phyloP scores from a whole-genome alignment of 37 sponge, comb jelly and placozoan species.

The Ephydatia muelleri region DNA sequence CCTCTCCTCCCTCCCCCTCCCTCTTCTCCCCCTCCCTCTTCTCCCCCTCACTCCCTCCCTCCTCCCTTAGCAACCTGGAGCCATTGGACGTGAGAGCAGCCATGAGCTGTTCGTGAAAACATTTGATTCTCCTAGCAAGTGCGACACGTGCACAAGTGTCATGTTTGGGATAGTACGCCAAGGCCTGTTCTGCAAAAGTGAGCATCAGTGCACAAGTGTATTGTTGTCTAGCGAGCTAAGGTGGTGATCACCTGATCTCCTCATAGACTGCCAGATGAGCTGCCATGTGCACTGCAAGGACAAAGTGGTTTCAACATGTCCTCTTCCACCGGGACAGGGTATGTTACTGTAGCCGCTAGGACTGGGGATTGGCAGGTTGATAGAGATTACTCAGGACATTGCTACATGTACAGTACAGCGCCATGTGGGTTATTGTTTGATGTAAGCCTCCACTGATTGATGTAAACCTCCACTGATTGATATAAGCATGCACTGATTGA shows the following conservation, averaged over 20 bases:
- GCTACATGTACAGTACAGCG: no score
- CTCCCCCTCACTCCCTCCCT: not conserved
- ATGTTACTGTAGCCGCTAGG: not conserved
- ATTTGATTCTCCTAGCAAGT: slow-evolving; percentile 91
- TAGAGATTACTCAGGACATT: no score
- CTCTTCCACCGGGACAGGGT: slow-evolving; percentile 81
- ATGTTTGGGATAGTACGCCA: slow-evolving; percentile 96
- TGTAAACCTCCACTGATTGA: no score
- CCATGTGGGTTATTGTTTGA: no score
- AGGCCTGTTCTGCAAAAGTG: slow-evolving; percentile 95
- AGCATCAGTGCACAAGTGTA: slow-evolving; percentile 17
- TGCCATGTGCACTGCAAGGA: slow-evolving; percentile 91
- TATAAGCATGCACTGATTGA: no score
- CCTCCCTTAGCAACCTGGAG: slow-evolving; percentile 3
- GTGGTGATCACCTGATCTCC: not conserved
- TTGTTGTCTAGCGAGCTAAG: not conserved
- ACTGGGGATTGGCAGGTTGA: no score
- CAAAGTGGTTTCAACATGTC: slow-evolving; percentile 71
- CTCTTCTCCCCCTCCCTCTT: not conserved
- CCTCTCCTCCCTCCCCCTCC: not conserved
- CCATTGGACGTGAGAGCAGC: slow-evolving; percentile 28
- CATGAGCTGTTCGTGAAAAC: slow-evolving; percentile 89
- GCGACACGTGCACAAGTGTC: slow-evolving; percentile 93
- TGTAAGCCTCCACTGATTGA: no score
- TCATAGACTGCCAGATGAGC: slow-evolving; percentile 82